These are phyloP conservation scores for Aethina tumida DNA, from an alignment of 1,140 invertebrate genomes.

Conservation along the genomic window DNA sequence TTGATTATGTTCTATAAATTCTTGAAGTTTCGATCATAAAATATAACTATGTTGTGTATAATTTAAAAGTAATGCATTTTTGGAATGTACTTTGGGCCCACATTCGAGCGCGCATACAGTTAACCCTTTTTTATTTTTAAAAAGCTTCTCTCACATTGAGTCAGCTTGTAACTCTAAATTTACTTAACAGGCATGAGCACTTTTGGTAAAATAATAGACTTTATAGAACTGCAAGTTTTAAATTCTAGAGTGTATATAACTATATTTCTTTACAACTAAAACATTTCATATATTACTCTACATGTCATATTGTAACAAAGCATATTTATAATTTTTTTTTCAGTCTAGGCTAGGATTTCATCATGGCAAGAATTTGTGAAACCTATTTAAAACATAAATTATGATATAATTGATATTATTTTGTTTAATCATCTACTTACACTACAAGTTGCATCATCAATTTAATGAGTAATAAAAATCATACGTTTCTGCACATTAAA, in stretches of 20 bases:
- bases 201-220: slow-evolving; percentile 49
- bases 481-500: no score
- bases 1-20: no score
- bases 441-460: neutral
- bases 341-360: slow-evolving; percentile 34
- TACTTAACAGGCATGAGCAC: slow-evolving; percentile 50
- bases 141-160: slow-evolving; percentile 12
- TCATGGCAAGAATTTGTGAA: slow-evolving; percentile 33
- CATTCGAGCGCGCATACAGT: no score
- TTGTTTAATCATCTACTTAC: slow-evolving; percentile 10
- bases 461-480: no score
- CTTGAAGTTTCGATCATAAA: no score
- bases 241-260: slow-evolving; percentile 16
- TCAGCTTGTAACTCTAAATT: slow-evolving; percentile 19
- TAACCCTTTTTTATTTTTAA: no score
- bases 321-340: slow-evolving; percentile 23
- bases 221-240: slow-evolving; percentile 22
- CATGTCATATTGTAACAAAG: slow-evolving; percentile 25
- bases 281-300: slow-evolving; percentile 21
- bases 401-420: slow-evolving; percentile 26
- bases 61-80: no score
- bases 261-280: slow-evolving; percentile 25
- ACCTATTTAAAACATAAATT: slow-evolving; percentile 25
- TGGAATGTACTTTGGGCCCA: no score
- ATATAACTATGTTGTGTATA: no score